Conservation (phyloP, 2,113 vertebrate species). For the Phrynocephalus versicolor region DNA sequence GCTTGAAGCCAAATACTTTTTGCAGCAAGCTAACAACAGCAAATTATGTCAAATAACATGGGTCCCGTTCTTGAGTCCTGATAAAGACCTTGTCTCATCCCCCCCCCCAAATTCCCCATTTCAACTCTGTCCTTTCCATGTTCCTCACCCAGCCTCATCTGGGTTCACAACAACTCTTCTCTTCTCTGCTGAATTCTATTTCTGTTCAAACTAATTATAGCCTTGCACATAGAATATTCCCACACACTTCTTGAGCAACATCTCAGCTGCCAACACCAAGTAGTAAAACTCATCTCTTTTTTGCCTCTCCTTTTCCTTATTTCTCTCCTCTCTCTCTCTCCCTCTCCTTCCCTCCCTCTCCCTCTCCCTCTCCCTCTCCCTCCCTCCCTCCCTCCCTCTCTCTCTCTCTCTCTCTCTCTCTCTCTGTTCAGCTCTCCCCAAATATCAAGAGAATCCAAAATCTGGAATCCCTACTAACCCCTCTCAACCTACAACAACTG, state of each 20-base stretch:
- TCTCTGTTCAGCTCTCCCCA: neutral
- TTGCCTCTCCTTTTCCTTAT: no score
- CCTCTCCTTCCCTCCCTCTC: no score
- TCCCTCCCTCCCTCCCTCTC: no score
- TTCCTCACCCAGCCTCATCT: conserved; percentile 11
- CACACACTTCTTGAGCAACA: neutral
- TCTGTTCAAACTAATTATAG: conserved; percentile 22
- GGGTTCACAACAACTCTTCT: conserved; percentile 40
- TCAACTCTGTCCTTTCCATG: conserved; percentile 30
- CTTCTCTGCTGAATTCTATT: conserved; percentile 25
- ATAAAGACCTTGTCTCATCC: conserved; percentile 47
- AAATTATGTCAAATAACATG: conserved; percentile 64
- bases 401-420: no score
- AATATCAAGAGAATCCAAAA: neutral
- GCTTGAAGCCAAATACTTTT: conserved; percentile 59
- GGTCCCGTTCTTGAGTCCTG: conserved; percentile 54
- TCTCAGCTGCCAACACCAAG: neutral
- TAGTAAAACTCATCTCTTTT: neutral
- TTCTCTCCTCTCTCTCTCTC: no score
- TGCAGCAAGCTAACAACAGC: conserved; percentile 60
- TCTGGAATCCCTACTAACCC: neutral
- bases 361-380: no score
- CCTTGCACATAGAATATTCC: neutral
- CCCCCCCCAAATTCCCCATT: accelerated
- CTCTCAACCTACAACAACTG: neutral